Evolutionary conservation across 2,113 vertebrate genomes (phyloP).

Genomic region (Leptosomus discolor): DNA sequence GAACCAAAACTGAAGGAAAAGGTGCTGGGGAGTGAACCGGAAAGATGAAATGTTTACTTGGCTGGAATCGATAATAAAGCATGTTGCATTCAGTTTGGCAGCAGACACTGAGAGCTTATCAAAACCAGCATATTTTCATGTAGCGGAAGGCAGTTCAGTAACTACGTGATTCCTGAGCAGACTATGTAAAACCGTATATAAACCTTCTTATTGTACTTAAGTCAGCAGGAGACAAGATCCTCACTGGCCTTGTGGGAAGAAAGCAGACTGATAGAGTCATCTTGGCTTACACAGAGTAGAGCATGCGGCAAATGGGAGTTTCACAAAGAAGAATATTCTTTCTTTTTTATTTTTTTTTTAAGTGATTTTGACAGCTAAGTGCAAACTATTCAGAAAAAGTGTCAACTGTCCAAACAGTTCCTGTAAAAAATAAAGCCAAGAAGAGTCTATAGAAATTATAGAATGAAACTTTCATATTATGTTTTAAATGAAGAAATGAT

Average conservation of each 20-base stretch:
- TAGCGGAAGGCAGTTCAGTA: not conserved
- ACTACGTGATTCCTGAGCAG: fast-evolving
- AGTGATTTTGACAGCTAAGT: not conserved
- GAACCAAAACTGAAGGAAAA: constrained; percentile 12
- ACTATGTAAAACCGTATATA: not conserved
- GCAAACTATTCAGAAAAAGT: not conserved
- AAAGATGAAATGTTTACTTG: not conserved
- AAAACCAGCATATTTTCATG: not conserved
- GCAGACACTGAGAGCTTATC: not conserved
- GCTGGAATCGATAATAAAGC: not conserved
- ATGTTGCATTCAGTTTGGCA: fast-evolving
- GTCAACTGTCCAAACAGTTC: not conserved
- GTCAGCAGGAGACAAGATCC: not conserved
- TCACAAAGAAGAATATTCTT: not conserved
- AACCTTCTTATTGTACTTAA: not conserved
- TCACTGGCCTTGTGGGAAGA: fast-evolving
- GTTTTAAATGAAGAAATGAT: not conserved
- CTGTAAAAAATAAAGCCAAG: not conserved
- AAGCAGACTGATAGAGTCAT: not conserved
- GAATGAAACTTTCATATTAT: not conserved
- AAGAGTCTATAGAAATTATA: not conserved
- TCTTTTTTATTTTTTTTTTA: not conserved
- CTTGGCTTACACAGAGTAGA: not conserved
- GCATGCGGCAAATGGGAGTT: not conserved
- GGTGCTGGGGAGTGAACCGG: not conserved